phyloP scores from a whole-genome alignment of 92 coral and sea anemone species.

The Porites cylindrica region DNA sequence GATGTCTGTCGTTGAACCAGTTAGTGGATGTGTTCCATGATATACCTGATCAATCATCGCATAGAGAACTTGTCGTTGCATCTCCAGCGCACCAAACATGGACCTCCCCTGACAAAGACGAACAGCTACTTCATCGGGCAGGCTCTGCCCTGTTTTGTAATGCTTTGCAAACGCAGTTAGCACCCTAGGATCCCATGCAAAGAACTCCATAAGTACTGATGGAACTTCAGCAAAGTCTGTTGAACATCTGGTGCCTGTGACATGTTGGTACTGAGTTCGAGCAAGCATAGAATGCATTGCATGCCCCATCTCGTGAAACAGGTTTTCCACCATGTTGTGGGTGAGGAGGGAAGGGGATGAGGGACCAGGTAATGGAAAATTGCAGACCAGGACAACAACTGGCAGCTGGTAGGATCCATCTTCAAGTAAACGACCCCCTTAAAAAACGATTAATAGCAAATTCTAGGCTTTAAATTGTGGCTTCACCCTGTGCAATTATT shows the following conservation, averaged over 20 bases:
- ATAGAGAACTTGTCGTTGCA: slow-evolving; percentile 96
- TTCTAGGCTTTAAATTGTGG: too few relatives aligned
- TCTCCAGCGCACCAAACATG: slow-evolving; percentile 96
- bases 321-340: slow-evolving; percentile 95
- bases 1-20: slow-evolving; percentile 81
- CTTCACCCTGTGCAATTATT: too few relatives aligned
- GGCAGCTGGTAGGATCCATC: slow-evolving; percentile 96
- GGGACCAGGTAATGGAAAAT: slow-evolving; percentile 89
- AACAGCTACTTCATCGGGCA: slow-evolving; percentile 83
- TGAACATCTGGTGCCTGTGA: slow-evolving; percentile 94
- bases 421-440: slow-evolving; percentile 88
- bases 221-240: slow-evolving; percentile 99
- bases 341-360: slow-evolving; percentile 82
- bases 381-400: slow-evolving; percentile 92
- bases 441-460: neutral
- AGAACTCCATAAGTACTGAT: slow-evolving; percentile 95
- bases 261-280: slow-evolving; percentile 94
- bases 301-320: slow-evolving; percentile 99
- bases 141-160: slow-evolving; percentile 86
- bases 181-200: slow-evolving; percentile 93
- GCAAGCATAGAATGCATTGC: slow-evolving; percentile 99
- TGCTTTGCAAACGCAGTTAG: slow-evolving; percentile 84
- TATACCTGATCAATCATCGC: slow-evolving; percentile 94
- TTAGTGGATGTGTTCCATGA: slow-evolving; percentile 87
- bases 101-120: slow-evolving; percentile 85